Evolutionary conservation across 1,140 invertebrate species (phyloP), one percentile per base, ranked within the genome.

Genomic region (Nebria ingens): DNA sequence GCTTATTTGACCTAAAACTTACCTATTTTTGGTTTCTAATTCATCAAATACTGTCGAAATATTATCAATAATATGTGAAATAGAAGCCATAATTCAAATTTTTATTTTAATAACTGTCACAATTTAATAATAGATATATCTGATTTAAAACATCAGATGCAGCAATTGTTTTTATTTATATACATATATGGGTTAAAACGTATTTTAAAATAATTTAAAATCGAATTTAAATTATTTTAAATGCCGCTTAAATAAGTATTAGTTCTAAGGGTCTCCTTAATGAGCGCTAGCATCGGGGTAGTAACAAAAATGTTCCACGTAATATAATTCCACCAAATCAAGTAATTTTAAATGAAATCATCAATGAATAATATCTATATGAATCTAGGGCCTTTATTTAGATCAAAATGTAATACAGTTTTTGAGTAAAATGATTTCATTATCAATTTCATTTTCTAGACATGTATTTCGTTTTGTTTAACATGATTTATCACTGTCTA

Each of bases 201-300:
- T 34, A 34, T 34, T 34, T 45, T 45, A 3, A 45, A 45, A 45
- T 45, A 45, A 4, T 45, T 45, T 45, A 45, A 45, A 34, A 34
- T 9, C 25, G 25, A 34, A 34, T 34, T 34, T 6, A 34, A 34
- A 34, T 9, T 34, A 6, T 34, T 34, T 34, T 34, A n/a, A 34
- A 9, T 34, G 25, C 6, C 25, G 25, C 25, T 6, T 9, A 9
- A n/a, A 9, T 6, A 34, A 9, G n/a, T 34, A 9, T 34, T n/a
- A 34, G 25, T 34, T 34, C 25, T 6, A 34, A n/a, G 6, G 25
- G 6, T 34, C 25, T 34, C 25, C 25, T 34, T 34, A 34, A n/a
- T 6, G 6, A n/a, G 6, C 25, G n/a, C 25, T 34, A 34, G 6
- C n/a, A 34, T 34, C 25, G 6, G 25, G n/a, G 25, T n/a, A 34